A percentile compares a stretch with the other conserved stretches of the same genome.
Conservation (phyloP, 1,140 invertebrate genomes). For the Pentalonia nigronervosa region DNA sequence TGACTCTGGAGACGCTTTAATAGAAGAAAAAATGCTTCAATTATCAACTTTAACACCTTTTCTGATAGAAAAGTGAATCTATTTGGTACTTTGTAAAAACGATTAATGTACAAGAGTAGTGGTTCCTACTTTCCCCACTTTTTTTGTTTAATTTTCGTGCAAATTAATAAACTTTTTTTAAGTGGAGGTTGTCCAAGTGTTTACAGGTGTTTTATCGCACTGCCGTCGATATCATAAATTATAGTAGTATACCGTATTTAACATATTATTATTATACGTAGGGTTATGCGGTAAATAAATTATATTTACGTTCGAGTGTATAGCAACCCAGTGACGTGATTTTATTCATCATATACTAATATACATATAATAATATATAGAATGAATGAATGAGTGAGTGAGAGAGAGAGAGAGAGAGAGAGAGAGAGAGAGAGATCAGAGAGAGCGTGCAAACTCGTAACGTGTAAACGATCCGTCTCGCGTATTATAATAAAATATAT, state of each 20-base stretch:
- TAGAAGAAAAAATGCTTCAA: too few species aligned
- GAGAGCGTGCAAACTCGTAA: background rate
- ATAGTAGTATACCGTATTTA: background rate
- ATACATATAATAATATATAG: background rate
- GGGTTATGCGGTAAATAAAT: background rate
- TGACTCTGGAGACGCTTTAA: too few species aligned
- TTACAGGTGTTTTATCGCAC: too few species aligned
- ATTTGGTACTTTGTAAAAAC: too few species aligned
- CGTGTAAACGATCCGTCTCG: slow-evolving; percentile 39
- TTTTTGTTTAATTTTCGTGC: too few species aligned
- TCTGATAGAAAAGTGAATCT: too few species aligned
- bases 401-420: too few species aligned
- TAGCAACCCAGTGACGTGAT: background rate
- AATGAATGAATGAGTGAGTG: background rate
- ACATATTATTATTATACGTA: background rate
- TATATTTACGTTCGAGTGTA: background rate
- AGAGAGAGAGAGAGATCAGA: background rate
- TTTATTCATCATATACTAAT: background rate
- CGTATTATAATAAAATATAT: background rate
- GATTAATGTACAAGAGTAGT: too few species aligned
- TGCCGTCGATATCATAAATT: background rate
- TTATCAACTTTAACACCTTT: too few species aligned
- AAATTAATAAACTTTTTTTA: too few species aligned
- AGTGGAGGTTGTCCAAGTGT: too few species aligned
- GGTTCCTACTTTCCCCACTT: too few species aligned